phyloP scores from a whole-genome alignment of 2,113 vertebrate species.

The Phoenicopterus ruber region DNA sequence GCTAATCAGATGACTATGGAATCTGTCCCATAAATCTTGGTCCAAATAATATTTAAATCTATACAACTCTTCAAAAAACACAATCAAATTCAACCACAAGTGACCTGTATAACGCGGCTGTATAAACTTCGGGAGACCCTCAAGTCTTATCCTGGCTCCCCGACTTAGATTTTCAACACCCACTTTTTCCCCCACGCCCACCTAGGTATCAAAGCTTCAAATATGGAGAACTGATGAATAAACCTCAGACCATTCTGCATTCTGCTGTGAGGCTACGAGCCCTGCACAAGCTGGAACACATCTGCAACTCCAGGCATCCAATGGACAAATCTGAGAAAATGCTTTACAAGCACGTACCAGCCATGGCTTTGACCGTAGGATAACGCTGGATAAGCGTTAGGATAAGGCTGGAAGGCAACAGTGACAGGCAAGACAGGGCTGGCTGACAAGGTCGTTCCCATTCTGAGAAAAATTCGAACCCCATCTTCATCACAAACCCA shows the following conservation, averaged over 20 bases:
- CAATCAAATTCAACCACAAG: neutral
- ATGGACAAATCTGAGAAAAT: neutral
- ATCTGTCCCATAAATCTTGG: neutral
- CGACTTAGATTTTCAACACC: neutral
- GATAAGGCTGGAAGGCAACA: neutral
- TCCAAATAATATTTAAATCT: neutral
- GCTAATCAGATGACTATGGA: neutral
- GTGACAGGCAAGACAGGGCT: neutral
- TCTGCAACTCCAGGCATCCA: neutral
- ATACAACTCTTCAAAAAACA: neutral
- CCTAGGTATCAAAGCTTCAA: neutral
- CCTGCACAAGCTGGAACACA: neutral
- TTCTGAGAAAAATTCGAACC: neutral
- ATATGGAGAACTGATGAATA: neutral
- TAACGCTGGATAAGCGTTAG: too few relatives aligned
- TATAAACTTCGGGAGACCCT: neutral
- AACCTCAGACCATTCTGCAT: neutral
- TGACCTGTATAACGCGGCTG: neutral
- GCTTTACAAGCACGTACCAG: neutral
- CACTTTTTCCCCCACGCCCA: neutral
- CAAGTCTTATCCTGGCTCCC: neutral
- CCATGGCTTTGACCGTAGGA: neutral
- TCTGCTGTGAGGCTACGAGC: neutral
- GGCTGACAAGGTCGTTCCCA: neutral
- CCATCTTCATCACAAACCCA: neutral